phyloP scores from a whole-genome alignment of 2,797 vertebrate genomes.

The Pantherophis alleghaniensis region DNA sequence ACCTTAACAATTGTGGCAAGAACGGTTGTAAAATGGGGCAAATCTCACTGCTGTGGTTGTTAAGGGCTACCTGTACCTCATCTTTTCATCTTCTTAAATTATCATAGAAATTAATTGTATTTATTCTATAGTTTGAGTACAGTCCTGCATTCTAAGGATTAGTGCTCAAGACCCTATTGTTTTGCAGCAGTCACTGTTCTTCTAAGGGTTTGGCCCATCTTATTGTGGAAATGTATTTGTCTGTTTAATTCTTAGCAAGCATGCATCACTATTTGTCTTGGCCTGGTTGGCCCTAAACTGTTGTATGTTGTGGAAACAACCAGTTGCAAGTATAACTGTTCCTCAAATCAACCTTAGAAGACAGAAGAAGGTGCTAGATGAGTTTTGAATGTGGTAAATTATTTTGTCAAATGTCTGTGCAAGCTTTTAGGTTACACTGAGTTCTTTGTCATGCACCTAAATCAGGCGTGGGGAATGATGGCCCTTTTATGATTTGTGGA shows the following conservation, averaged over 20 bases:
- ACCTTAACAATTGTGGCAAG: background rate
- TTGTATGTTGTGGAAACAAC: background rate
- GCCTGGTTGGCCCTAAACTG: background rate
- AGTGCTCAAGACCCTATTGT: background rate
- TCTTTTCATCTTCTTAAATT: background rate
- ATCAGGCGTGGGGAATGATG: background rate
- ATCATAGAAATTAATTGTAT: background rate
- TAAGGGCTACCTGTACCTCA: background rate
- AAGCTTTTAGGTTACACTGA: background rate
- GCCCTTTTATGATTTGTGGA: background rate
- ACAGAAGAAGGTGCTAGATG: background rate
- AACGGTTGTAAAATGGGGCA: background rate
- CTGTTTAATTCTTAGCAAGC: background rate
- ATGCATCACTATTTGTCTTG: background rate
- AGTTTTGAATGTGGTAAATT: background rate
- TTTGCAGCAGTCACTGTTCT: background rate
- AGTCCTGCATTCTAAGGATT: background rate
- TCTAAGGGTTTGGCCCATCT: background rate
- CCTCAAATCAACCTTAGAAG: background rate
- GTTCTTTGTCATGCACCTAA: background rate
- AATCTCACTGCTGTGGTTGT: background rate
- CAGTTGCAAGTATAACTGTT: background rate
- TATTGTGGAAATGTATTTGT: background rate
- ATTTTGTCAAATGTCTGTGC: background rate
- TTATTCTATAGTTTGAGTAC: background rate